Base-by-base conservation (phyloP, 2,113 vertebrate genomes). In the Microtus ochrogaster region DNA sequence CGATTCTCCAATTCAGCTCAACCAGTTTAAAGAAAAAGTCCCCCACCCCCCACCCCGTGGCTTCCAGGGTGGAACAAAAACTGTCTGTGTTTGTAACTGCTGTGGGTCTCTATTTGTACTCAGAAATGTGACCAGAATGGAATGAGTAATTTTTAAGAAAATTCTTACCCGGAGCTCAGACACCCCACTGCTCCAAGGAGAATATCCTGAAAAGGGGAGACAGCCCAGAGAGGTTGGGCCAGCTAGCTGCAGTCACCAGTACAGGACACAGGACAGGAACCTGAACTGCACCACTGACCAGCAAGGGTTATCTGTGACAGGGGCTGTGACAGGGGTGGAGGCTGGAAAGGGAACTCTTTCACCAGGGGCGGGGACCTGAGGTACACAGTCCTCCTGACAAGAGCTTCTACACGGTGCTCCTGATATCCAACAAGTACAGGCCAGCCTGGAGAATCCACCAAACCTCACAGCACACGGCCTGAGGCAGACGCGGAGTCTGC, bases 41-140 rank as follows among this genome's bases (percentile, higher is more conserved):
- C 55, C 91, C 72, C 78, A 5, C 17, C 55, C 17, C 17, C 55
- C 55, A 6, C 55, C 55, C 78, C 14, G n/a, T 2, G 70, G 30
- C 79, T 97, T 85, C 93, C 88, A 93, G 93, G 83, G 85, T 33
- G 3, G 47, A 94, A 96, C 44, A 85, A 79, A 91, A 95, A 63
- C n/a, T 0, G 1, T 6, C 95, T 93, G 47, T 93, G 41, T 33
- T 74, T 79, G 77, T 86, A 28, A 52, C 24, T 65, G 44, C 19
- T 58, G 36, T 3, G 49, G 61, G 63, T 6, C 55, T 91, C 82
- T 33, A 5, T 76, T 79, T 92, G 44, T 39, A 61, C 49, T 74
- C 65, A 47, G 52, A 76, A 94, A 33, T 61, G 55, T 92, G 41
- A 92, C 92, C 66, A 66, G 81, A 88, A 90, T 92, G 52, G 21